Conservation (phyloP, 2,888 invertebrate genomes). For the Chironomus tentans region DNA sequence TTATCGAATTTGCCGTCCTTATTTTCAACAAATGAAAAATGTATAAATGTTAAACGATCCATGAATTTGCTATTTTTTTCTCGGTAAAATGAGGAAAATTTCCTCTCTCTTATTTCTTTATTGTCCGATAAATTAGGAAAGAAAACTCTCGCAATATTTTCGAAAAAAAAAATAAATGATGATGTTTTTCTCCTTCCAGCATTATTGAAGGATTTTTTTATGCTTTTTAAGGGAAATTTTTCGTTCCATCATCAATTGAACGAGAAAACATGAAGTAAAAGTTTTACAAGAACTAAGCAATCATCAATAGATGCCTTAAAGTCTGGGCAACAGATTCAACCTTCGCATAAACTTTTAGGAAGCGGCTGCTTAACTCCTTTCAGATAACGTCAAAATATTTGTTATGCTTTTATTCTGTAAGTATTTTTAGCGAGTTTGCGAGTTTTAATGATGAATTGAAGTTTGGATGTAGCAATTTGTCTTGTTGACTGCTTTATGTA, state of each 20-base stretch:
- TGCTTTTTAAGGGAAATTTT: not conserved
- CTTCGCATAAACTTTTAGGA: not conserved
- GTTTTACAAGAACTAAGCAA: not conserved
- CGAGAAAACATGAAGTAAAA: not conserved
- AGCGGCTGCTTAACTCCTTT: not conserved
- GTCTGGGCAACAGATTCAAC: slow-evolving; percentile 18
- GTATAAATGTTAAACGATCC: slow-evolving; percentile 22
- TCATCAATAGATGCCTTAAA: slow-evolving; percentile 5
- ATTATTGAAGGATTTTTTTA: not conserved
- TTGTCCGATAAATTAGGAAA: not conserved
- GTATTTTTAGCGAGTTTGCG: too few species aligned
- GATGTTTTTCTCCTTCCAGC: not conserved
- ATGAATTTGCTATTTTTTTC: not conserved
- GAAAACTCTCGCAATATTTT: not conserved
- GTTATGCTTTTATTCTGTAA: not conserved
- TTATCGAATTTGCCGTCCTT: not conserved
- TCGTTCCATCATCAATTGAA: not conserved
- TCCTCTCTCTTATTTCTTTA: not conserved
- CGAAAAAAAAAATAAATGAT: not conserved
- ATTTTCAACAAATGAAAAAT: not conserved
- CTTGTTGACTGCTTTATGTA: not conserved
- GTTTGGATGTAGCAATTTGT: too few species aligned
- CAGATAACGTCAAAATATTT: not conserved
- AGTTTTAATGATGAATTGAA: too few species aligned
- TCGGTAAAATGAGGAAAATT: slow-evolving; percentile 2